Evolutionary conservation across 2,888 invertebrate genomes (phyloP).

Genomic region (Parelbella ahira): DNA sequence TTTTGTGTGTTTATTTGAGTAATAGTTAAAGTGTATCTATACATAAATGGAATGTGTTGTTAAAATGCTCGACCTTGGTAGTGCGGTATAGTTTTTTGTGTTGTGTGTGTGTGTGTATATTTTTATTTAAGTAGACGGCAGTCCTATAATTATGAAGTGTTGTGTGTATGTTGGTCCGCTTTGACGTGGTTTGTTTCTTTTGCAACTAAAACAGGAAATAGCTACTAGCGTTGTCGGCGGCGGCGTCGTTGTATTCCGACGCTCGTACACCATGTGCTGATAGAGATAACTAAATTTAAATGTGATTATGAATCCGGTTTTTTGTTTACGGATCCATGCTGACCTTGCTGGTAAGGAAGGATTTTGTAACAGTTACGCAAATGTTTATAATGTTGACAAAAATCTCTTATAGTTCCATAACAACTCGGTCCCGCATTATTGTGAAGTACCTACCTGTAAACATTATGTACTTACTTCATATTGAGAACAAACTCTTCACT

Average conservation of each 20-base stretch:
- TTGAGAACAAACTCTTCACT: no score
- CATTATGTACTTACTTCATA: no score
- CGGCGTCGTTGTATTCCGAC: conserved; percentile 42
- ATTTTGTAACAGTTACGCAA: no score
- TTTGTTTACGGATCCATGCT: conserved; percentile 61
- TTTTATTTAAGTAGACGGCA: conserved; percentile 37
- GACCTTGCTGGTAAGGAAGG: conserved; percentile 66
- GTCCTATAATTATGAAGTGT: conserved; percentile 49
- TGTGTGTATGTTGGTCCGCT: conserved; percentile 40
- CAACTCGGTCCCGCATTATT: no score
- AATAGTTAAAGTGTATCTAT: conserved; percentile 28
- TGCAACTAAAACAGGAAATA: conserved; percentile 53
- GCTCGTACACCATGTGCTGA: conserved; percentile 40
- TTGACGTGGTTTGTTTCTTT: conserved; percentile 46
- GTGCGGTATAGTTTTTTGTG: conserved; percentile 41
- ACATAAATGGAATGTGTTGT: conserved; percentile 67
- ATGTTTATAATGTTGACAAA: no score
- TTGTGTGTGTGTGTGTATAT: conserved; percentile 36
- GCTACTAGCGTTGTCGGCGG: conserved; percentile 40
- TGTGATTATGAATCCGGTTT: conserved; percentile 63
- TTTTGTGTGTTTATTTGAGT: conserved; percentile 22
- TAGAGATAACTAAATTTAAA: conserved; percentile 56
- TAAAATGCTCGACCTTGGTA: conserved; percentile 61
- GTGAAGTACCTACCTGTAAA: no score
- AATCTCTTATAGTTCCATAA: no score